phyloP scores from a whole-genome alignment of 2,797 vertebrate species.

The Hydrolagus colliei region DNA sequence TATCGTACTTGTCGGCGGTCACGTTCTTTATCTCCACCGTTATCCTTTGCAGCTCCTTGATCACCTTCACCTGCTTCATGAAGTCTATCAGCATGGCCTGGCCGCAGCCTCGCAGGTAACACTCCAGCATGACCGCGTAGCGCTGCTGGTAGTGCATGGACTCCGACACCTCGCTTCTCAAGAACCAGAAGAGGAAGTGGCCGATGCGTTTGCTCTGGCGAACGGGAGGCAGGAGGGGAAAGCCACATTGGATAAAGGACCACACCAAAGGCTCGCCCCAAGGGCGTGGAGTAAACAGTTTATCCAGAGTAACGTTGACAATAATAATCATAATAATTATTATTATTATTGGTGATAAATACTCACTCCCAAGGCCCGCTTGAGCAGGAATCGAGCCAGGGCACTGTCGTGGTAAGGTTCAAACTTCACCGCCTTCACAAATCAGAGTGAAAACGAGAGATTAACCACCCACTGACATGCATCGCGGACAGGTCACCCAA shows the following conservation, averaged over 20 bases:
- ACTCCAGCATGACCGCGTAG: conserved; percentile 87
- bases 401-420: conserved; percentile 96
- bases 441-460: neutral
- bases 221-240: conserved; percentile 40
- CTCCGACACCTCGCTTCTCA: conserved; percentile 94
- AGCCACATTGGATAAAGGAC: conserved; percentile 12
- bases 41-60: conserved; percentile 84
- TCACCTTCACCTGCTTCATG: conserved; percentile 85
- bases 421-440: conserved; percentile 86
- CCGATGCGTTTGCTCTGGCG: conserved; percentile 90
- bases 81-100: conserved; percentile 85
- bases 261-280: neutral
- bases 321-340: conserved; percentile 19
- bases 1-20: conserved; percentile 85
- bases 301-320: conserved; percentile 16
- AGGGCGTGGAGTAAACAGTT: neutral
- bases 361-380: conserved; percentile 84
- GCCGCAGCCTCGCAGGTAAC: conserved; percentile 88
- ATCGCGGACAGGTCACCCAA: too few species aligned
- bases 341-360: neutral
- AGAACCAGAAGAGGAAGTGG: conserved; percentile 97
- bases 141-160: conserved; percentile 96
- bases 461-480: too few species aligned
- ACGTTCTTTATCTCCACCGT: conserved; percentile 85
- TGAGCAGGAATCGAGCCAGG: conserved; percentile 86